Evolutionary conservation across 2,113 vertebrate species (phyloP).

Genomic region (Callospermophilus lateralis): DNA sequence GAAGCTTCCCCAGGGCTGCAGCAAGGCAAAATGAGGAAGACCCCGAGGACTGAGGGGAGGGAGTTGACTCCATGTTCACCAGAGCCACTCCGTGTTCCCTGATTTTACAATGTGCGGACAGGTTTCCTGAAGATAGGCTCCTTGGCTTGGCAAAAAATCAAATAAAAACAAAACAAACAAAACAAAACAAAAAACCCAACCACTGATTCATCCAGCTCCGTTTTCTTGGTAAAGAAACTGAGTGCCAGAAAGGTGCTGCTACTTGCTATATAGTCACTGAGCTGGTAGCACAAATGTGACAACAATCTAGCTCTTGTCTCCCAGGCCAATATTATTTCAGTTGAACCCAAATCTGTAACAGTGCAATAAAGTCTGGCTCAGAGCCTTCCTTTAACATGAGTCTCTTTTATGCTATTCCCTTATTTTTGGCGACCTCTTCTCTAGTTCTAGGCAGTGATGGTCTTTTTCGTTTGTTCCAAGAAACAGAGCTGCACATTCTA

Average conservation of each 20-base stretch:
- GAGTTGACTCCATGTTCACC: fast-evolving
- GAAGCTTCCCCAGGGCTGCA: not conserved
- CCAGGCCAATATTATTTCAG: not conserved
- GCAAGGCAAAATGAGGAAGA: fast-evolving
- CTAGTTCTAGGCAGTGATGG: not conserved
- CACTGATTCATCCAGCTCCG: not conserved
- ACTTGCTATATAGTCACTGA: not conserved
- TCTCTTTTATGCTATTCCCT: not conserved
- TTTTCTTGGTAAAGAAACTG: not conserved
- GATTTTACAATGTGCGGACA: not conserved
- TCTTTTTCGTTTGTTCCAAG: not conserved
- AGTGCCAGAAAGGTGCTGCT: not conserved
- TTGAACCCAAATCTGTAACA: not conserved
- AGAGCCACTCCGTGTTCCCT: not conserved
- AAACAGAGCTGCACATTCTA: not conserved
- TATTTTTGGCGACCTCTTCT: not conserved
- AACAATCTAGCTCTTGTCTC: not conserved
- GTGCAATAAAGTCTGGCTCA: not conserved
- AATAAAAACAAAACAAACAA: no score
- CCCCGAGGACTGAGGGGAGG: not conserved
- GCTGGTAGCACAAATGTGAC: fast-evolving
- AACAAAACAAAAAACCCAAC: not conserved
- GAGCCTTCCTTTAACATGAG: fast-evolving
- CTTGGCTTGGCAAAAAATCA: not conserved
- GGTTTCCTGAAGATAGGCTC: not conserved